These are phyloP conservation scores for Anastatus disparis DNA, from an alignment of 1,140 invertebrate species.

Conservation along the genomic window DNA sequence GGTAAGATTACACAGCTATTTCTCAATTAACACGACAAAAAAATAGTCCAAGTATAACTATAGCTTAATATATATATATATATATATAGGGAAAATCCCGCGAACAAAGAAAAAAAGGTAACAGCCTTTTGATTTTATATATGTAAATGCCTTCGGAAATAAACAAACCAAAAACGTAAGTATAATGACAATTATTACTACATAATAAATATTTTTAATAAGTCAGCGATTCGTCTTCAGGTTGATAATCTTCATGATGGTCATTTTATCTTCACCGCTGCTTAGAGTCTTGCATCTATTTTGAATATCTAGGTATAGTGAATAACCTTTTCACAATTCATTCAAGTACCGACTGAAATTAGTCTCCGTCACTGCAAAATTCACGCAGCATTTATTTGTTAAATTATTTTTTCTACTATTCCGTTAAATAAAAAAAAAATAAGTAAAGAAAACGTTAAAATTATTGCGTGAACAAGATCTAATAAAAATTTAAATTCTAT, in stretches of 20 bases:
- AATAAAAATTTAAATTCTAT: no score
- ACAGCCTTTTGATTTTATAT: slow-evolving; percentile 23
- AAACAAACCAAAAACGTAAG: slow-evolving; percentile 1
- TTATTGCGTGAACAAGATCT: no score
- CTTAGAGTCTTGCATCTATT: neutral
- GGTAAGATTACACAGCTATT: neutral
- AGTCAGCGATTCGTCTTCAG: neutral
- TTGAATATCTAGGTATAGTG: neutral
- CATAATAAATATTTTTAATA: neutral
- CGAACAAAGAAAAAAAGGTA: slow-evolving; percentile 23
- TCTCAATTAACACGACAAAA: slow-evolving; percentile 29
- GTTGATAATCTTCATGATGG: slow-evolving; percentile 1
- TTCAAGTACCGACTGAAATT: slow-evolving; percentile 13
- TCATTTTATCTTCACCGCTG: slow-evolving; percentile 4
- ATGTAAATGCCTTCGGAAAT: neutral
- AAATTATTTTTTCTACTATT: no score
- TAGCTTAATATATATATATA: neutral
- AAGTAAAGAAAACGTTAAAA: no score
- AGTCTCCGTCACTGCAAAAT: slow-evolving; percentile 14
- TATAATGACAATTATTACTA: neutral
- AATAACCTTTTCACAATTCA: neutral
- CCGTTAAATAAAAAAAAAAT: no score
- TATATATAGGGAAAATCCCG: slow-evolving; percentile 2
- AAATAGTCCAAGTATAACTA: slow-evolving; percentile 15
- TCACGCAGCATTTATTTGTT: neutral